A percentile compares a stretch with the other conserved stretches of the same genome.
Evolutionary conservation across 2,797 vertebrate genomes (phyloP).

Genomic region (Morelia viridis): DNA sequence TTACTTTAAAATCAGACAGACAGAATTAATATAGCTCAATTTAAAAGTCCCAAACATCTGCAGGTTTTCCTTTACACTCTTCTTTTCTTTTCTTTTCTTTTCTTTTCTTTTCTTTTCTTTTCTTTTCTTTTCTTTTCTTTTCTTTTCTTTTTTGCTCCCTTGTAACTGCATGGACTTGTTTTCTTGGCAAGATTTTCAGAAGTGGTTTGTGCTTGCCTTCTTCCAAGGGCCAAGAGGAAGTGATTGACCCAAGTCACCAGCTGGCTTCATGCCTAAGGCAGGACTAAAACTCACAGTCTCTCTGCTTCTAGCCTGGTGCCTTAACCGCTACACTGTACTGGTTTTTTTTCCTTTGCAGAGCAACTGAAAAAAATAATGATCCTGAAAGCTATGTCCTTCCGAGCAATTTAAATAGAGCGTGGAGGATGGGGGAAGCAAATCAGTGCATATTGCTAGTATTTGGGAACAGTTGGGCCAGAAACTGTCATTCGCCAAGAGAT

Average conservation of each 20-base stretch:
- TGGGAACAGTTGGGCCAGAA: too few relatives aligned
- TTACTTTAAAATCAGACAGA: slow-evolving; percentile 14
- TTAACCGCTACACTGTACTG: not conserved
- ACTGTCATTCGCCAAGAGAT: too few relatives aligned
- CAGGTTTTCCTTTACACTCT: not conserved
- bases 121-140: not conserved
- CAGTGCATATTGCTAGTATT: too few relatives aligned
- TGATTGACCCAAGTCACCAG: not conserved
- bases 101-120: not conserved
- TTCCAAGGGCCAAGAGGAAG: not conserved
- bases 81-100: not conserved
- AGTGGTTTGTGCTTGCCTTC: not conserved
- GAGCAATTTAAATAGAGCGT: not conserved
- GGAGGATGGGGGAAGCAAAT: not conserved
- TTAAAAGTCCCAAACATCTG: not conserved
- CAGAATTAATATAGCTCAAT: not conserved
- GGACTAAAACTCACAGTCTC: not conserved
- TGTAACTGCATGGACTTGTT: not conserved
- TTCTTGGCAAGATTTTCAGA: not conserved
- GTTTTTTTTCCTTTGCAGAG: not conserved
- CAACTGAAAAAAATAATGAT: not conserved
- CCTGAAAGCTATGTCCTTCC: not conserved
- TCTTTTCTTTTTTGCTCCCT: too few relatives aligned
- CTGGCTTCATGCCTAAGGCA: not conserved
- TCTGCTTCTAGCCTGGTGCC: not conserved